These are phyloP conservation scores for Lordiphosa andalusiaca DNA, from an alignment of 2,888 invertebrate genomes.

Conservation along the genomic window DNA sequence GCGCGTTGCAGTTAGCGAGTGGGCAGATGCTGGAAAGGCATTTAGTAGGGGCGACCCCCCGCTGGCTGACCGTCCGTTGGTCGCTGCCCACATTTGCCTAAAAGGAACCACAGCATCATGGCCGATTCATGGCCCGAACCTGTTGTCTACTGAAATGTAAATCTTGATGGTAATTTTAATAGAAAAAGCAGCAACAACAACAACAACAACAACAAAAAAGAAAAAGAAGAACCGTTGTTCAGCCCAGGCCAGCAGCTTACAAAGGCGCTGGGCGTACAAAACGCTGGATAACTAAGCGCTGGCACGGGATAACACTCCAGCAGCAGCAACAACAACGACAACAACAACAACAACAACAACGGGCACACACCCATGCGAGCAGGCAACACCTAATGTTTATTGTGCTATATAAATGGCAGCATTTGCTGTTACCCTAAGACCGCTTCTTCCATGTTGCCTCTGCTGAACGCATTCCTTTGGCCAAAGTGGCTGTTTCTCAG, in stretches of 20 bases:
- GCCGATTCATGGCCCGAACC: slow-evolving; percentile 44
- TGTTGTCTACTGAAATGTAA: slow-evolving; percentile 75
- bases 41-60: slow-evolving; percentile 35
- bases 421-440: slow-evolving; percentile 73
- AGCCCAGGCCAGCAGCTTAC: slow-evolving; percentile 28
- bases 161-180: slow-evolving; percentile 78
- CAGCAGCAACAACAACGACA: slow-evolving; percentile 19
- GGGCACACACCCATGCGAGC: slow-evolving; percentile 56
- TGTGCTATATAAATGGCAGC: slow-evolving; percentile 75
- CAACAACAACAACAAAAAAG: too few species aligned
- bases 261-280: slow-evolving; percentile 67
- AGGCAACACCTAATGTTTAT: slow-evolving; percentile 74
- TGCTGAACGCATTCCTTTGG: slow-evolving; percentile 50
- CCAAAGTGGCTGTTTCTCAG: slow-evolving; percentile 52
- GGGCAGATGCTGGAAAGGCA: slow-evolving; percentile 59
- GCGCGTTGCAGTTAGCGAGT: slow-evolving; percentile 54
- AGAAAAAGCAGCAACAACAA: slow-evolving; percentile 70
- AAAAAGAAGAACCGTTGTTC: slow-evolving; percentile 35
- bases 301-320: slow-evolving; percentile 65
- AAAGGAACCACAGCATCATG: slow-evolving; percentile 45
- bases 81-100: slow-evolving; percentile 66
- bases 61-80: slow-evolving; percentile 11
- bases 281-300: slow-evolving; percentile 67
- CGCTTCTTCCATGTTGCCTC: slow-evolving; percentile 46
- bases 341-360: slow-evolving; percentile 25